Base-by-base conservation (phyloP, 1,140 invertebrate genomes). In the Samia ricini region DNA sequence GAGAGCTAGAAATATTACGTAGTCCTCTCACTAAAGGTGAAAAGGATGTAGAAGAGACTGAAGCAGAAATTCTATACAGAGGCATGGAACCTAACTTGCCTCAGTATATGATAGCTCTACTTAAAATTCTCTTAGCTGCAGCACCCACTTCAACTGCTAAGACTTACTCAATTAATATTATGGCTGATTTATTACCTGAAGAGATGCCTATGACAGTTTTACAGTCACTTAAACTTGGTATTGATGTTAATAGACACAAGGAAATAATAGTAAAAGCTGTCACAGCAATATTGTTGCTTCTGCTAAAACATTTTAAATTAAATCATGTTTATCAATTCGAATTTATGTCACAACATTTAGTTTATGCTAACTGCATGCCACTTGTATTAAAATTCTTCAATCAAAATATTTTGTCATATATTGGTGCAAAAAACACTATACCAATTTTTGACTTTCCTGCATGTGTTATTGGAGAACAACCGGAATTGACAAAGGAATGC, bases 281-380 rank as follows among this genome's bases (percentile, higher is more conserved):
- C 0, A 99, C 98, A 42, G 98, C 96, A 3, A 97, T 99, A 64
- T 91, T 99, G 50, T 87, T 99, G 55, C 90, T 99, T 8, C 92
- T 99, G 36, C 91, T 99, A 51, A 99, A 99, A 89, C 98, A 99
- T 91, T 98, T 99, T 71, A 99, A 99, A 92, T 92, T 99, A n/a
- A 99, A 99, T 91, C 99, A 99, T 88, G 93, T 99, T 12, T 99
- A 99, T 89, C 97, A 99, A 91, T 99, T 99, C 92, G 99, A 99
- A 91, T 99, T 99, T 82, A 98, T 99, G 94, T 98, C 97, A 2
- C 98, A 99, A 88, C 98, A 99, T 91, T 92, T 99, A 57, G 98
- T 99, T 12, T 99, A 99, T 93, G 98, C 99, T 61, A 99, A 99
- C 89, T 99, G 99, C 85, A 99, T 99, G 85, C 99, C 99, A 5